phyloP scores from a whole-genome alignment of 2,113 vertebrate genomes.

The Pipra filicauda region DNA sequence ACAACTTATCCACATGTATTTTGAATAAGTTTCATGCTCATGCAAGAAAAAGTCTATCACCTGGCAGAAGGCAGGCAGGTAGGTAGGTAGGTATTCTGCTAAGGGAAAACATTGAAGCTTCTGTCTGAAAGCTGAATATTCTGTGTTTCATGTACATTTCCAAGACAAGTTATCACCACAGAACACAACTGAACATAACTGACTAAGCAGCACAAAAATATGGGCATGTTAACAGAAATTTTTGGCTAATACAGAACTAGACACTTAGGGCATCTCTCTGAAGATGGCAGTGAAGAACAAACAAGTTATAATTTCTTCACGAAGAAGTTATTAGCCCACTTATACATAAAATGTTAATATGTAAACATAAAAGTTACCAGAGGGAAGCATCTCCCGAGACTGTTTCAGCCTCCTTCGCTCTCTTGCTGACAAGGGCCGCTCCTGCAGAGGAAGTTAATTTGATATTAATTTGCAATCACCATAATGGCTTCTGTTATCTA shows the following conservation, averaged over 20 bases:
- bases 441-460: conserved; percentile 70
- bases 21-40: neutral
- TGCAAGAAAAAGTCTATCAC: neutral
- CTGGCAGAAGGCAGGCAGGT: neutral
- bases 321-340: neutral
- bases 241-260: neutral
- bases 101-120: neutral
- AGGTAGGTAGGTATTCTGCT: neutral
- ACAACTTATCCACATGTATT: neutral
- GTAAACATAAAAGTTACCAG: conserved; percentile 71
- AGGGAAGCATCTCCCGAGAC: conserved; percentile 76
- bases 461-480: neutral
- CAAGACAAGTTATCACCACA: neutral
- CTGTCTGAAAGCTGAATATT: neutral
- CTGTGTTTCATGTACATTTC: neutral
- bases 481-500: neutral
- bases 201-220: neutral
- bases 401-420: conserved; percentile 93
- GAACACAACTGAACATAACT: neutral
- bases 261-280: neutral
- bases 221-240: neutral
- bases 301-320: neutral
- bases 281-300: neutral
- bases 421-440: conserved; percentile 88
- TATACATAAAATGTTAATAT: neutral